phyloP scores from a whole-genome alignment of 2,113 vertebrate species.

The Chloropsis cyanopogon region DNA sequence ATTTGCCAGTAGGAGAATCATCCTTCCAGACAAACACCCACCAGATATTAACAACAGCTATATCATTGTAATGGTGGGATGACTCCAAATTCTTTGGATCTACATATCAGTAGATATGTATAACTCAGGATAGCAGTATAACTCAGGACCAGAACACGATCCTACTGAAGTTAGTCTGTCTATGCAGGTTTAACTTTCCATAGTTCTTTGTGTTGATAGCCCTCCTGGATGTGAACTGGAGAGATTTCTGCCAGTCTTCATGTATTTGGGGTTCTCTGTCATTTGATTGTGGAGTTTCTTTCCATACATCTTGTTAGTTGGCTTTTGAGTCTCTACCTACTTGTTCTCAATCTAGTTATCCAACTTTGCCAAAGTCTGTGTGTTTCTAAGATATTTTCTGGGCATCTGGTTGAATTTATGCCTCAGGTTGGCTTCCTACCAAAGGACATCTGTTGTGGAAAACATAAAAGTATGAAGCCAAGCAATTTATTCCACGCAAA shows the following conservation, averaged over 20 bases:
- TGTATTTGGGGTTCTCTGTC: background rate
- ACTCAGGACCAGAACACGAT: background rate
- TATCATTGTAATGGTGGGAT: background rate
- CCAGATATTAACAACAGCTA: background rate
- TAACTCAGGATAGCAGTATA: background rate
- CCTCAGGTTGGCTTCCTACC: background rate
- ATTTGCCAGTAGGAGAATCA: background rate
- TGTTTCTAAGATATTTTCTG: constrained; percentile 24
- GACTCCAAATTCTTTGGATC: background rate
- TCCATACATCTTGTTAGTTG: background rate
- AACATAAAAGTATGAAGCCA: background rate
- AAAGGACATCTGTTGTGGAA: constrained; percentile 2
- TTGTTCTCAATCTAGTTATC: background rate
- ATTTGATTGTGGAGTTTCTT: background rate
- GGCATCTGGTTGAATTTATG: constrained; percentile 31
- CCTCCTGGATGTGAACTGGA: background rate
- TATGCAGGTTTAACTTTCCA: background rate
- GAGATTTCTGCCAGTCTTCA: background rate
- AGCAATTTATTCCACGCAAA: background rate
- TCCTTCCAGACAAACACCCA: background rate
- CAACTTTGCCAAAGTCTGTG: background rate
- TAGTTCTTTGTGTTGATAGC: background rate
- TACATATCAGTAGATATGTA: background rate
- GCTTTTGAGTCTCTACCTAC: background rate
- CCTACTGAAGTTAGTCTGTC: background rate